Percentiles rank a stretch among this genome's conserved stretches.
phyloP scores from a whole-genome alignment of 1,140 invertebrate genomes.

The Sitophilus oryzae region DNA sequence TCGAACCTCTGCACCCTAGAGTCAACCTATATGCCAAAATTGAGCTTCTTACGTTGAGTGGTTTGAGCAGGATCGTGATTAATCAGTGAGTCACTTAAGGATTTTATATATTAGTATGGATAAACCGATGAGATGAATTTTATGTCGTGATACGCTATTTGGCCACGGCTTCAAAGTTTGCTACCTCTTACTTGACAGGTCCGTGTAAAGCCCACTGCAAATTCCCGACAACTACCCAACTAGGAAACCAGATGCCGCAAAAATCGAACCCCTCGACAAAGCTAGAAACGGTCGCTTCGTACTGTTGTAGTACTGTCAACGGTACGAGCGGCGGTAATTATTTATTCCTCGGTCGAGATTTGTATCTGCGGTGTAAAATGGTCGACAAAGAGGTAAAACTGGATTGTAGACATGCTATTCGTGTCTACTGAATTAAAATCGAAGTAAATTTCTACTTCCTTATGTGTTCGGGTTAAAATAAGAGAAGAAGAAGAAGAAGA shows the following conservation, averaged over 20 bases:
- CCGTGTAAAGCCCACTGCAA: neutral
- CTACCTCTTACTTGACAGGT: too few species aligned
- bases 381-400: conserved; percentile 26
- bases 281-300: conserved; percentile 22
- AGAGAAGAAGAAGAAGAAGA: conserved; percentile 16
- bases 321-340: conserved; percentile 22
- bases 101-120: too few species aligned
- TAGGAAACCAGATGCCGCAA: neutral
- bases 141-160: too few species aligned
- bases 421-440: conserved; percentile 28
- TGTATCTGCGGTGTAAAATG: conserved; percentile 27
- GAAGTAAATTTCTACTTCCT: conserved; percentile 26
- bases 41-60: too few species aligned
- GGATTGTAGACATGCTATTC: conserved; percentile 26
- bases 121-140: too few species aligned
- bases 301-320: conserved; percentile 25
- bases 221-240: neutral
- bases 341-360: conserved; percentile 23
- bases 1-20: too few species aligned
- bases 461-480: conserved; percentile 19
- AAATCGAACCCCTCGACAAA: neutral
- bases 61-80: too few species aligned
- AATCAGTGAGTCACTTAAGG: too few species aligned
- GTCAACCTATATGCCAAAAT: too few species aligned
- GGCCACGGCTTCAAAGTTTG: too few species aligned